Percentiles rank a stretch among this genome's conserved stretches.
Conservation (phyloP, 2,888 invertebrate species). For the Papilio gigon region DNA sequence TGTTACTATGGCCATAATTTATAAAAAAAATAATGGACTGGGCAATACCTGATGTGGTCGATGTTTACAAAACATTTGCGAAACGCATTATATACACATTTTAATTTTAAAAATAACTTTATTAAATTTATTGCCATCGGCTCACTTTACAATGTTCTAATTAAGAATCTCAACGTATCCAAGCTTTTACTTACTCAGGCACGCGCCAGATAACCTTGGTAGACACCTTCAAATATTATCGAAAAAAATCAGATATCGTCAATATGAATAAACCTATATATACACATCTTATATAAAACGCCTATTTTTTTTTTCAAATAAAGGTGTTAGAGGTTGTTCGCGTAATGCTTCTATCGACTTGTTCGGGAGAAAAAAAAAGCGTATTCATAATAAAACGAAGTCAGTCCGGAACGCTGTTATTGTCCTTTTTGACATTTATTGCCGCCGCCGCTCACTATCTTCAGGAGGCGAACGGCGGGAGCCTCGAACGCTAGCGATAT, state of each 20-base stretch:
- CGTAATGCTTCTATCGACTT: conserved; percentile 38
- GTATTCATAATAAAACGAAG: conserved; percentile 11
- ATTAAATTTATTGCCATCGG: not conserved
- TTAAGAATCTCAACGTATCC: not conserved
- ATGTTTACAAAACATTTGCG: not conserved
- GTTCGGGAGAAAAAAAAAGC: conserved; percentile 4
- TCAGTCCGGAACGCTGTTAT: conserved; percentile 46
- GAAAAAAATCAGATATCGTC: not conserved
- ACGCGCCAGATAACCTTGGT: not conserved
- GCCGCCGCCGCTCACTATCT: conserved; percentile 81
- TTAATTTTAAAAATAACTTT: no score
- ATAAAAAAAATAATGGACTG: conserved; percentile 4
- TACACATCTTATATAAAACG: not conserved
- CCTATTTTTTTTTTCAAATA: conserved; percentile 44
- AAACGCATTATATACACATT: not conserved
- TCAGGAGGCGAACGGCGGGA: conserved; percentile 90
- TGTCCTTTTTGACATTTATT: conserved; percentile 63
- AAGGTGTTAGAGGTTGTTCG: conserved; percentile 45
- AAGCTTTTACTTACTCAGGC: not conserved
- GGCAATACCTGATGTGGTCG: not conserved
- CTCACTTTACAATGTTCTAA: no score
- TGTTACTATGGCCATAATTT: conserved; percentile 12
- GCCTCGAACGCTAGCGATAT: conserved; percentile 91
- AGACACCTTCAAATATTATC: not conserved
- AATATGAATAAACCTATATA: conserved; percentile 1